Evolutionary conservation across 2,113 vertebrate species (phyloP).

Genomic region (Pseudolaguvia tuberculata): DNA sequence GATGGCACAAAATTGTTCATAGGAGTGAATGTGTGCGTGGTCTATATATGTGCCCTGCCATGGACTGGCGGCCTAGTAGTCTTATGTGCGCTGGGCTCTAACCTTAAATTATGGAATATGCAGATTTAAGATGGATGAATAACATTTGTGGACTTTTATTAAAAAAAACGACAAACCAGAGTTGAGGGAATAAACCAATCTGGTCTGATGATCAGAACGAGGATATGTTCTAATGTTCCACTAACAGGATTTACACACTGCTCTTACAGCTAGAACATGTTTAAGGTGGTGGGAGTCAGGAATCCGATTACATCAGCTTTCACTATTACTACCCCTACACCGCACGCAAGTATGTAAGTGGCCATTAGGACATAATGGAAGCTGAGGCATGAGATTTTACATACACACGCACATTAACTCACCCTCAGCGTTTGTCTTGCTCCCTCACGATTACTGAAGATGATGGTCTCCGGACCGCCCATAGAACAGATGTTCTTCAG

Average conservation of each 20-base stretch:
- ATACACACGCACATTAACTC: constrained; percentile 33
- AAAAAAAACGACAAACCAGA: too few relatives aligned
- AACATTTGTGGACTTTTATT: too few relatives aligned
- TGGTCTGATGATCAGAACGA: background rate
- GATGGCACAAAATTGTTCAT: too few relatives aligned
- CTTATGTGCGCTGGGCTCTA: too few relatives aligned
- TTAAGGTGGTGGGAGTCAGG: background rate
- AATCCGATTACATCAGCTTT: background rate
- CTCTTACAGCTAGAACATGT: background rate
- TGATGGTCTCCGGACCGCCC: constrained; percentile 81
- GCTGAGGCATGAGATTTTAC: background rate
- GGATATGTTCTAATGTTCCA: background rate
- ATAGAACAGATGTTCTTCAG: constrained; percentile 87
- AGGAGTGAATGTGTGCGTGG: too few relatives aligned
- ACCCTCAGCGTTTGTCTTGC: constrained; percentile 82
- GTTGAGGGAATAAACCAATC: too few relatives aligned
- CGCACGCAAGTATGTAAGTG: background rate
- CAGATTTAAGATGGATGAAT: too few relatives aligned
- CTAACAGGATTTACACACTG: background rate
- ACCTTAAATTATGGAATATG: too few relatives aligned
- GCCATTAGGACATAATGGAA: background rate
- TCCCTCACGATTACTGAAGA: constrained; percentile 74
- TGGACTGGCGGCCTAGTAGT: too few relatives aligned
- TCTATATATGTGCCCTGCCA: too few relatives aligned
- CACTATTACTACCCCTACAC: background rate